Evolutionary conservation across 2,888 invertebrate species (phyloP).

Genomic region (Ditylenchus weischeri): DNA sequence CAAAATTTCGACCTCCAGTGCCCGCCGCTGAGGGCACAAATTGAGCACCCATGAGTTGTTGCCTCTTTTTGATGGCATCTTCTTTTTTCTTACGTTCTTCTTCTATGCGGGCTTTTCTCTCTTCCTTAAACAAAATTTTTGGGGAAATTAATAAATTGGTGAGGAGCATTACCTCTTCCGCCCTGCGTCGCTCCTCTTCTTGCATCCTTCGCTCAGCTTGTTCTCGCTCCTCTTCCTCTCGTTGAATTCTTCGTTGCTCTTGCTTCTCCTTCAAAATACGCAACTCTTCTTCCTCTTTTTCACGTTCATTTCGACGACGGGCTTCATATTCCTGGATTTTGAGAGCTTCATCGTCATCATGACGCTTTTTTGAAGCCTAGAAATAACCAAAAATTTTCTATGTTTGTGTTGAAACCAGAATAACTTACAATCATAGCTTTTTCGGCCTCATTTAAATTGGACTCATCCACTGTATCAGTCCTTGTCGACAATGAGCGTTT

Average conservation of each 20-base stretch:
- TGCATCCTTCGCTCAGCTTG: constrained; percentile 49
- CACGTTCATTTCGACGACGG: constrained; percentile 45
- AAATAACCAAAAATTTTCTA: not conserved
- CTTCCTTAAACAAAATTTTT: constrained; percentile 38
- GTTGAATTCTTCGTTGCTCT: constrained; percentile 50
- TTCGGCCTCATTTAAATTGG: constrained; percentile 41
- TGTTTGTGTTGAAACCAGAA: too few species aligned
- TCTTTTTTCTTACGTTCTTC: constrained; percentile 52
- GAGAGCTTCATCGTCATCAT: constrained; percentile 56
- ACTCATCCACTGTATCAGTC: constrained; percentile 24
- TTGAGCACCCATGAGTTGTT: constrained; percentile 31
- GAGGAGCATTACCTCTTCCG: constrained; percentile 42
- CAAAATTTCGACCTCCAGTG: constrained; percentile 44
- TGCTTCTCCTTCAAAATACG: constrained; percentile 81
- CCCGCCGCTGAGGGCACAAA: constrained; percentile 13
- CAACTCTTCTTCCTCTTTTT: constrained; percentile 72
- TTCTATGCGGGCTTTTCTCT: constrained; percentile 47
- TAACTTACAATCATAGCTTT: constrained; percentile 22
- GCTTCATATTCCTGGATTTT: constrained; percentile 58
- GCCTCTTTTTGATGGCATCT: constrained; percentile 51
- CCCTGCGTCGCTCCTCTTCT: constrained; percentile 50
- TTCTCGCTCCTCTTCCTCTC: constrained; percentile 53
- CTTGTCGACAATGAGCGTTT: too few species aligned
- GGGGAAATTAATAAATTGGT: not conserved
- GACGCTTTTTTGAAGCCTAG: constrained; percentile 52